Conservation (phyloP, 2,113 vertebrate species). For the Hylia prasina region DNA sequence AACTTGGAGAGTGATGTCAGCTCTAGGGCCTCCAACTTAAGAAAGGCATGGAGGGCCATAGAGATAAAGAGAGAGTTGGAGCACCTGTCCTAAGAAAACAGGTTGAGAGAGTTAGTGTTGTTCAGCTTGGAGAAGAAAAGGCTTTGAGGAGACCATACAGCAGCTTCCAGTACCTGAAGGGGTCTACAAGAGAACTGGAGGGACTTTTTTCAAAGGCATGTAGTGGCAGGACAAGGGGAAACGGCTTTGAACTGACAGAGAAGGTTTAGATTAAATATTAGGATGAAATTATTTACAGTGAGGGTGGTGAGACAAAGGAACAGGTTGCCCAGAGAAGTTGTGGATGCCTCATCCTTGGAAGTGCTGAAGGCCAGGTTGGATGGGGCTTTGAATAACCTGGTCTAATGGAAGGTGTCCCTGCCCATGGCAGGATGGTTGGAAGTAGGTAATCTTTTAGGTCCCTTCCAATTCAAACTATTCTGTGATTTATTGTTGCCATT, state of each 20-base stretch:
- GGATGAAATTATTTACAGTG: background rate
- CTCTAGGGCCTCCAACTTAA: background rate
- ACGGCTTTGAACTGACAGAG: background rate
- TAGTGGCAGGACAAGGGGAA: background rate
- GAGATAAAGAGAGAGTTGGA: background rate
- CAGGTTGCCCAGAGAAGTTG: background rate
- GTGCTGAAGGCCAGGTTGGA: background rate
- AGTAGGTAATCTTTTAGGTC: background rate
- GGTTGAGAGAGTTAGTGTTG: background rate
- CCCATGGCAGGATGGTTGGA: background rate
- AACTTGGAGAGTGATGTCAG: background rate
- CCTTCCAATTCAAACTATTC: background rate
- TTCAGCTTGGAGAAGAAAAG: background rate
- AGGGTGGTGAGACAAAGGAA: background rate
- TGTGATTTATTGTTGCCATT: background rate
- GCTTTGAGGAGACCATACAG: background rate
- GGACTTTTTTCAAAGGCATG: background rate
- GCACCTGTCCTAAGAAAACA: background rate
- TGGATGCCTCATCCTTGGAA: background rate
- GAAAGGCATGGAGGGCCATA: too few species aligned
- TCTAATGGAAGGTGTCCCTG: background rate
- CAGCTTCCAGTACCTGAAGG: background rate
- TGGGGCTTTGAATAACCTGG: background rate
- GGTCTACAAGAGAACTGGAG: background rate
- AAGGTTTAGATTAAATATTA: background rate